A percentile compares a stretch with the other conserved stretches of the same genome.
These are phyloP conservation scores for Pseudochaenichthys georgianus DNA, from an alignment of 2,797 vertebrate genomes.

Conservation along the genomic window DNA sequence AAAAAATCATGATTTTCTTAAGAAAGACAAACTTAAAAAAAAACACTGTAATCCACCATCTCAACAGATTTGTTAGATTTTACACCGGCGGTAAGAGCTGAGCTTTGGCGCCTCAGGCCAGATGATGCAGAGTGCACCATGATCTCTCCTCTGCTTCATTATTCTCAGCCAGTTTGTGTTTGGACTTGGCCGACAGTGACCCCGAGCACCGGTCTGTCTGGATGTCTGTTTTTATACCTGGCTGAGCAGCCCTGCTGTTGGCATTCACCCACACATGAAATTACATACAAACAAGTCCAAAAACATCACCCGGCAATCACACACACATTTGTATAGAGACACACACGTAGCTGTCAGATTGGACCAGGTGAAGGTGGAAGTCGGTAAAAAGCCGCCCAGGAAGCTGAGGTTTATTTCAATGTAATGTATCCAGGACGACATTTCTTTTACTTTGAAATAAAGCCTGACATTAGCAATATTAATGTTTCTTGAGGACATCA, in stretches of 20 bases:
- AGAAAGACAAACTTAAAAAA: background rate
- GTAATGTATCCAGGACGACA: conserved; percentile 22
- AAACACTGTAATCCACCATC: conserved; percentile 5
- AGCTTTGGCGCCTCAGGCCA: conserved; percentile 35
- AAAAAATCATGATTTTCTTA: background rate
- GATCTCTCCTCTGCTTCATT: conserved; percentile 70
- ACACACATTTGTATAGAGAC: background rate
- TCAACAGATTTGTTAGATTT: conserved; percentile 23
- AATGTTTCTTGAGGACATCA: conserved; percentile 31
- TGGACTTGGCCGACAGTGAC: conserved; percentile 64
- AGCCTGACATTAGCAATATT: conserved; percentile 40
- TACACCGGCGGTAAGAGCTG: background rate
- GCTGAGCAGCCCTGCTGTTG: conserved; percentile 54
- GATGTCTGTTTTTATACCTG: conserved; percentile 65
- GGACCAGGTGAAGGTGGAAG: conserved; percentile 25
- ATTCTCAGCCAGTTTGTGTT: conserved; percentile 64
- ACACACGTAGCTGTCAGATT: conserved; percentile 2
- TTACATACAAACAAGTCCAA: conserved; percentile 40
- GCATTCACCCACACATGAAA: conserved; percentile 51
- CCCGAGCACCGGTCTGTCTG: conserved; percentile 54
- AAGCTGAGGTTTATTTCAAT: conserved; percentile 34
- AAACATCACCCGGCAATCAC: conserved; percentile 26
- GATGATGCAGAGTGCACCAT: conserved; percentile 60
- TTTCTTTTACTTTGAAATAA: conserved; percentile 40
- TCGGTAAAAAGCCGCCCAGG: conserved; percentile 19